Evolutionary conservation across 2,888 invertebrate genomes (phyloP).

Genomic region (Kryphioiulus occultus): DNA sequence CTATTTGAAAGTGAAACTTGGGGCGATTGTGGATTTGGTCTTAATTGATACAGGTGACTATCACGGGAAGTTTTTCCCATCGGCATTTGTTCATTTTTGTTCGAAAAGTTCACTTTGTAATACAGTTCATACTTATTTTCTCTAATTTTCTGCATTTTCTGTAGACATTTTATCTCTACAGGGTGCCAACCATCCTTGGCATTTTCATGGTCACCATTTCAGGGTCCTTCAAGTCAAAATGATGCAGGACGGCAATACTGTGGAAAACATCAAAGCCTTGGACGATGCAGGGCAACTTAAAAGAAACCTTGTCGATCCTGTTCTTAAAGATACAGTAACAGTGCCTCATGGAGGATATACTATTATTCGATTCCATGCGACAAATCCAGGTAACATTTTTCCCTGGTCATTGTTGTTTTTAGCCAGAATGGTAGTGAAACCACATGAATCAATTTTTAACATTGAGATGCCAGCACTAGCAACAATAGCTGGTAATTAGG

Average conservation of each 20-base stretch:
- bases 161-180: conserved; percentile 71
- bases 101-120: no score
- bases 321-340: not conserved
- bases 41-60: conserved; percentile 80
- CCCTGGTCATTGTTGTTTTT: no score
- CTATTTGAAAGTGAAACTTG: conserved; percentile 76
- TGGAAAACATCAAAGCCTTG: not conserved
- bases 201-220: conserved; percentile 84
- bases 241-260: conserved; percentile 64
- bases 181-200: conserved; percentile 86
- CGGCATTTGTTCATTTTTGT: no score
- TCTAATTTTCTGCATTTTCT: conserved; percentile 65
- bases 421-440: no score
- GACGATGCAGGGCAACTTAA: not conserved
- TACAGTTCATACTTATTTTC: no score
- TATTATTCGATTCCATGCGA: conserved; percentile 80
- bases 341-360: conserved; percentile 87
- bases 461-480: no score
- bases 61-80: no score
- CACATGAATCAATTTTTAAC: no score
- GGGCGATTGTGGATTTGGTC: conserved; percentile 77
- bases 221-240: conserved; percentile 81
- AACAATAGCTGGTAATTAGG: no score
- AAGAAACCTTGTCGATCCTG: not conserved
- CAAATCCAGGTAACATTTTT: conserved; percentile 75